Conservation (phyloP, 1,140 invertebrate genomes). For the Teleopsis dalmanni region DNA sequence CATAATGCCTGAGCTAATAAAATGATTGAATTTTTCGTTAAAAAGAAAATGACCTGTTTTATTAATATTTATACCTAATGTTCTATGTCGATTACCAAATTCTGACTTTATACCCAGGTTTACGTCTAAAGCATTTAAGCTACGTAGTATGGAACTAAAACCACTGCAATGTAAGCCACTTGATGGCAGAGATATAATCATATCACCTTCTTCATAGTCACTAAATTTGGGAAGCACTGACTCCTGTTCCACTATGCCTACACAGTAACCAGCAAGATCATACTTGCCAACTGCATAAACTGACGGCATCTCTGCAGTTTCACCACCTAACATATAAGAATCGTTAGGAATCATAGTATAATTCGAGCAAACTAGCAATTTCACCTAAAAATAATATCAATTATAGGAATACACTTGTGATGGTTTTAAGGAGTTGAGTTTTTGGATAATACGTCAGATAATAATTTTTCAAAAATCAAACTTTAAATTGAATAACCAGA, state of each 20-base stretch:
- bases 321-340: constrained; percentile 60
- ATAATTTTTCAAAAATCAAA: no score
- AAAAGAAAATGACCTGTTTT: not conserved
- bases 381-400: no score
- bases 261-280: constrained; percentile 89
- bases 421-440: no score
- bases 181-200: constrained; percentile 73
- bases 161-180: constrained; percentile 86
- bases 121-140: constrained; percentile 48
- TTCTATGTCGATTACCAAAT: constrained; percentile 9
- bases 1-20: constrained; percentile 60
- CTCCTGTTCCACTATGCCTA: constrained; percentile 73
- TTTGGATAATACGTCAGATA: no score
- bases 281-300: constrained; percentile 76
- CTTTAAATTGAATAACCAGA: not conserved
- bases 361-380: no score
- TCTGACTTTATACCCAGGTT: constrained; percentile 16
- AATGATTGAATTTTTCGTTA: not conserved
- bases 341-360: not conserved
- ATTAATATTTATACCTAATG: constrained; percentile 10
- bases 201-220: constrained; percentile 62
- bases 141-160: constrained; percentile 72
- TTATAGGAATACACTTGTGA: no score
- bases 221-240: constrained; percentile 58
- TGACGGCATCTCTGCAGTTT: constrained; percentile 93